Percentiles rank a stretch among this genome's conserved stretches.
Conservation (phyloP, 2,113 vertebrate genomes). For the Hemibagrus wyckioides region DNA sequence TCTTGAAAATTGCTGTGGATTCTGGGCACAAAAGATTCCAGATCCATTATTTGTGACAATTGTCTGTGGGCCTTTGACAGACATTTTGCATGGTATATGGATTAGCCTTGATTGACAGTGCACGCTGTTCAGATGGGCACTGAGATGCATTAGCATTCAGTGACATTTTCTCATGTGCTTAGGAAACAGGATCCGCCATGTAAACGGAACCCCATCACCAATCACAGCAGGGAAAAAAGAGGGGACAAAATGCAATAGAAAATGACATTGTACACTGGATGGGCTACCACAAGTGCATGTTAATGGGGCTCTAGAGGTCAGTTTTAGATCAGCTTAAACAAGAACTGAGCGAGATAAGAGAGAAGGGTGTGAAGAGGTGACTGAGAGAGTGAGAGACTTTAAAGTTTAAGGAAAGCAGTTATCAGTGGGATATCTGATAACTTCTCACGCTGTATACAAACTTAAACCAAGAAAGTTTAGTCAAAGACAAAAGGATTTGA, state of each 20-base stretch:
- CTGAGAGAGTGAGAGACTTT: conserved; percentile 68
- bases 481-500: conserved; percentile 11
- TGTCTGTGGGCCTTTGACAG: conserved; percentile 60
- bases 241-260: conserved; percentile 64
- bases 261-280: conserved; percentile 62
- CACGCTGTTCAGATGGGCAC: conserved; percentile 58
- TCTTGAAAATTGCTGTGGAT: conserved; percentile 12
- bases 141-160: conserved; percentile 69
- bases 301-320: conserved; percentile 65
- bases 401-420: conserved; percentile 67
- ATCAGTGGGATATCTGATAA: conserved; percentile 5
- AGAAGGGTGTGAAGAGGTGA: conserved; percentile 66
- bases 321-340: conserved; percentile 62
- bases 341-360: conserved; percentile 55
- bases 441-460: neutral
- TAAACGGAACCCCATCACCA: conserved; percentile 65
- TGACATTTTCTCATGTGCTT: conserved; percentile 70
- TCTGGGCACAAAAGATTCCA: conserved; percentile 12
- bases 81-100: conserved; percentile 52
- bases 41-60: conserved; percentile 51
- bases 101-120: conserved; percentile 64
- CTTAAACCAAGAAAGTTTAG: neutral
- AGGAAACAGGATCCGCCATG: conserved; percentile 61
- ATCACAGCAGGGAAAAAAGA: conserved; percentile 63
- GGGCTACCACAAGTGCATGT: conserved; percentile 64